These are phyloP conservation scores for Caenorhabditis sp. DNA, from an alignment of 2,888 invertebrate species.

Conservation along the genomic window DNA sequence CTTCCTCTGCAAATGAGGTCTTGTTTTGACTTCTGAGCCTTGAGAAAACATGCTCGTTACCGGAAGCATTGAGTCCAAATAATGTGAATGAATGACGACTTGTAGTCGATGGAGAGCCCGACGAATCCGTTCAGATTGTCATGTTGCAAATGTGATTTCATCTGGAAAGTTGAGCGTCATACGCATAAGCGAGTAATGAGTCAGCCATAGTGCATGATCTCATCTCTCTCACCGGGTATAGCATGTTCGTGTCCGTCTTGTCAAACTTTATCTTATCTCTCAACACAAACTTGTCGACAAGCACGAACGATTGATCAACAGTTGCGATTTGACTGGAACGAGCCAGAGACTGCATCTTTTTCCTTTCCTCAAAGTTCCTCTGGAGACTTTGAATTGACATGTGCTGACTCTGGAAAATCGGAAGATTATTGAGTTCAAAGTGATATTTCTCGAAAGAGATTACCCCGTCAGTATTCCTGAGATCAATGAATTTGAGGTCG, in stretches of 20 bases:
- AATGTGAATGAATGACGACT: constrained; percentile 64
- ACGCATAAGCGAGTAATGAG: background rate
- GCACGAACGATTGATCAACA: constrained; percentile 69
- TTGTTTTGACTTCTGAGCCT: too few species aligned
- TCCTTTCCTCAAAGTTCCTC: constrained; percentile 57
- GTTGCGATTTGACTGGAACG: constrained; percentile 62
- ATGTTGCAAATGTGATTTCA: constrained; percentile 70
- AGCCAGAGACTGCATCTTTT: constrained; percentile 9
- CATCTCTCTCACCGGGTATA: constrained; percentile 71
- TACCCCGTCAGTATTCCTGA: constrained; percentile 56
- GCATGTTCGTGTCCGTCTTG: constrained; percentile 64
- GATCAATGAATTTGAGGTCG: constrained; percentile 65
- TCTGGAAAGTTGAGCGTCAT: constrained; percentile 58
- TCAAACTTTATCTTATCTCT: constrained; percentile 73
- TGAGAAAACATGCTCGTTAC: too few species aligned
- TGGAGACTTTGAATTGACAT: constrained; percentile 72
- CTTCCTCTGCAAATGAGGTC: constrained; percentile 68
- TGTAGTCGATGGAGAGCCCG: constrained; percentile 71
- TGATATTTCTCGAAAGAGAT: background rate
- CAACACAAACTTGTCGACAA: constrained; percentile 68
- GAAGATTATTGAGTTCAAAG: background rate
- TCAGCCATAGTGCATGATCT: too few species aligned
- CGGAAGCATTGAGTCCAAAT: constrained; percentile 66
- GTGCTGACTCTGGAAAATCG: constrained; percentile 61
- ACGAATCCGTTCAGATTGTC: constrained; percentile 77